These are phyloP conservation scores for Scaptodrosophila latifasciaeformis DNA, from an alignment of 2,888 invertebrate genomes.

Conservation along the genomic window DNA sequence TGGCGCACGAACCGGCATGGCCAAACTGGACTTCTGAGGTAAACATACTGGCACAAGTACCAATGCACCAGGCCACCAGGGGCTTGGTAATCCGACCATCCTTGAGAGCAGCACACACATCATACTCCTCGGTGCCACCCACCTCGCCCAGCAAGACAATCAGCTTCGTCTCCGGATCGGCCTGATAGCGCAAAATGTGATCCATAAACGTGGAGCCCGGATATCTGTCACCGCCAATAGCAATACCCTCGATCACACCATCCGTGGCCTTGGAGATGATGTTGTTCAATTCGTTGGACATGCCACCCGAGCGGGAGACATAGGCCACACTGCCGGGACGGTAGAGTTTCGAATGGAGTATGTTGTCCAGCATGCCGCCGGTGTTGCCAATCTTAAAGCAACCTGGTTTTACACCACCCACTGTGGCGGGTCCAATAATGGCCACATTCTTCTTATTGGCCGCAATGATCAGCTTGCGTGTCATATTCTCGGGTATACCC, in stretches of 20 bases:
- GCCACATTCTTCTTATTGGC: conserved; percentile 89
- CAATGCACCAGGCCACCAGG: conserved; percentile 99
- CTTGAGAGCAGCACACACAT: conserved; percentile 91
- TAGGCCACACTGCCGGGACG: conserved; percentile 98
- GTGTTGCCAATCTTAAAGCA: conserved; percentile 99
- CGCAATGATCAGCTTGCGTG: conserved; percentile 90
- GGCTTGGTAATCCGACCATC: conserved; percentile 91
- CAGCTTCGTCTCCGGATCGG: conserved; percentile 91
- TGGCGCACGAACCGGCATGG: conserved; percentile 98
- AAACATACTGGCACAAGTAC: conserved; percentile 92
- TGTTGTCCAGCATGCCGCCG: conserved; percentile 99
- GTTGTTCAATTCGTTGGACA: conserved; percentile 99
- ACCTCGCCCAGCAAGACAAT: conserved; percentile 97
- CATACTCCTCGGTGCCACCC: conserved; percentile 98
- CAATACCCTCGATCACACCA: conserved; percentile 98
- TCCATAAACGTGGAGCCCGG: conserved; percentile 99
- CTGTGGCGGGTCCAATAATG: conserved; percentile 95
- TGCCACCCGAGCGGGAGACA: conserved; percentile 98
- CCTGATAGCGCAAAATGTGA: conserved; percentile 91
- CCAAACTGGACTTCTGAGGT: conserved; percentile 97
- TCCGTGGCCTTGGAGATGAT: conserved; percentile 97
- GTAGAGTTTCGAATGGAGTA: conserved; percentile 96
- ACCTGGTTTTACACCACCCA: conserved; percentile 98
- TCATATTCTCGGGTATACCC: conserved; percentile 99
- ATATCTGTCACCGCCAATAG: conserved; percentile 98